These are phyloP conservation scores for Argyra leucocephala DNA, from an alignment of 2,888 invertebrate genomes.

Conservation along the genomic window DNA sequence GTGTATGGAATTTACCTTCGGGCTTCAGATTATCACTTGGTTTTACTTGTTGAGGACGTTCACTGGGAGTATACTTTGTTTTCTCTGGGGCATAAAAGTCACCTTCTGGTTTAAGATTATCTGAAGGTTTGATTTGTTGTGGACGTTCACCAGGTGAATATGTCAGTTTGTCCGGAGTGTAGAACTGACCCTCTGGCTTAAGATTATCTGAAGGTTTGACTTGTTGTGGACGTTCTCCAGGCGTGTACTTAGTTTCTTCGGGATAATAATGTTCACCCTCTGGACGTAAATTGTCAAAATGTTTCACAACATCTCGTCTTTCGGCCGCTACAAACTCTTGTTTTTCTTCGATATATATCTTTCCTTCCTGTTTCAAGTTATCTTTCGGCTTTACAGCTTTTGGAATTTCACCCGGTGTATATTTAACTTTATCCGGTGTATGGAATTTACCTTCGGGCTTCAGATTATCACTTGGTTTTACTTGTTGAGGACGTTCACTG, in stretches of 20 bases:
- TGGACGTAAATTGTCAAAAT: slow-evolving; percentile 46
- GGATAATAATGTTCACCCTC: slow-evolving; percentile 47
- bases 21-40: slow-evolving; percentile 36
- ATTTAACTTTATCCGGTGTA: slow-evolving; percentile 26
- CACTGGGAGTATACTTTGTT: slow-evolving; percentile 35
- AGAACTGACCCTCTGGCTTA: slow-evolving; percentile 48
- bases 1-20: slow-evolving; percentile 43
- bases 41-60: slow-evolving; percentile 47
- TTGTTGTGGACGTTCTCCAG: slow-evolving; percentile 43
- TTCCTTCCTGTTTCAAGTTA: slow-evolving; percentile 38
- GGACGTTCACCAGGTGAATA: slow-evolving; percentile 41
- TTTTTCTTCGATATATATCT: slow-evolving; percentile 35
- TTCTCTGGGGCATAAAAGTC: slow-evolving; percentile 36
- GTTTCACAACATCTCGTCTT: slow-evolving; percentile 43
- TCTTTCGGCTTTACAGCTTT: slow-evolving; percentile 42
- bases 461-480: slow-evolving; percentile 49
- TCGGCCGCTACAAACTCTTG: slow-evolving; percentile 44
- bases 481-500: slow-evolving; percentile 43
- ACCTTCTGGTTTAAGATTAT: slow-evolving; percentile 43
- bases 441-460: slow-evolving; percentile 49
- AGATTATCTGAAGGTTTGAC: slow-evolving; percentile 49
- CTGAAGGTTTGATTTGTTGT: slow-evolving; percentile 20
- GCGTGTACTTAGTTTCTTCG: slow-evolving; percentile 42
- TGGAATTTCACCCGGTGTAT: slow-evolving; percentile 33
- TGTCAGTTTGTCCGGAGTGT: slow-evolving; percentile 37